Evolutionary conservation across 2,113 vertebrate species (phyloP).

Genomic region (Lampris megalopsis): DNA sequence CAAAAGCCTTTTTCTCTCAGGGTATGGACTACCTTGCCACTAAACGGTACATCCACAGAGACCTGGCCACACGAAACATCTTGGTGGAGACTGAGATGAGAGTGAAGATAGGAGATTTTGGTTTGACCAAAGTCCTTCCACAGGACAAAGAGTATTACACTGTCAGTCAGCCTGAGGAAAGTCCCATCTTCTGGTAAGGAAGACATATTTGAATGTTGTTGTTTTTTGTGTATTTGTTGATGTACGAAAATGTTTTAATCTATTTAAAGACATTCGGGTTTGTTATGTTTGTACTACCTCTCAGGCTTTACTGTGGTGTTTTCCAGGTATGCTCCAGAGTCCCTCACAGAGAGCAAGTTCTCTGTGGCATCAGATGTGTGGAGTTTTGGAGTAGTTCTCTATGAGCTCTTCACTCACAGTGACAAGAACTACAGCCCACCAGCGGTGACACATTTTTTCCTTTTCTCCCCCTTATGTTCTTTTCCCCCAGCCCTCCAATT

Average conservation of each 20-base stretch:
- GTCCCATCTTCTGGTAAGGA: conserved; percentile 98
- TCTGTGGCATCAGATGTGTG: conserved; percentile 97
- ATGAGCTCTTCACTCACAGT: conserved; percentile 96
- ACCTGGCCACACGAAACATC: conserved; percentile 96
- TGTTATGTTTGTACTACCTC: neutral
- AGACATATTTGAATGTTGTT: neutral
- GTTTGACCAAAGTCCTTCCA: conserved; percentile 95
- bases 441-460: conserved; percentile 80
- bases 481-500: too few species aligned
- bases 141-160: conserved; percentile 99
- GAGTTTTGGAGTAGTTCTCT: conserved; percentile 98
- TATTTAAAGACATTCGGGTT: neutral
- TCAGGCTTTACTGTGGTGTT: conserved; percentile 15
- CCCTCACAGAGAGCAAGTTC: conserved; percentile 97
- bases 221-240: neutral
- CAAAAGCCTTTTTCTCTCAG: conserved; percentile 68
- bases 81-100: conserved; percentile 96
- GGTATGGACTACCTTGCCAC: conserved; percentile 98
- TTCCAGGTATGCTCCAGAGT: conserved; percentile 96
- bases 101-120: conserved; percentile 99
- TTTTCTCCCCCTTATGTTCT: neutral
- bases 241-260: neutral
- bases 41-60: conserved; percentile 95
- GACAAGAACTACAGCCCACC: conserved; percentile 97
- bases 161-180: conserved; percentile 96